Evolutionary conservation across 2,888 invertebrate genomes (phyloP).

Genomic region (Acronicta leporina): DNA sequence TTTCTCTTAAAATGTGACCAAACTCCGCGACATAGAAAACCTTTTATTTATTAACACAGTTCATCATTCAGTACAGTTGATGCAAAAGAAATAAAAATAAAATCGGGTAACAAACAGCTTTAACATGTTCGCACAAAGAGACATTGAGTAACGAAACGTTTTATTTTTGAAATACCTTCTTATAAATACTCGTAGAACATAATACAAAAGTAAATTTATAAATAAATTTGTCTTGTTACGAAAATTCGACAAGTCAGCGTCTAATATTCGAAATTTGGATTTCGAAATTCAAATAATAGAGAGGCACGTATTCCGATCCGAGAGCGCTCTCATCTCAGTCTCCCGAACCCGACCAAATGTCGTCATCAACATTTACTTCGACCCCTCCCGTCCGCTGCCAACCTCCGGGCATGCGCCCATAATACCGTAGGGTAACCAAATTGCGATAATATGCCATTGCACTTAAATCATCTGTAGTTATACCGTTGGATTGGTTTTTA

Average conservation of each 20-base stretch:
- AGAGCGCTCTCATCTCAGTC: constrained; percentile 66
- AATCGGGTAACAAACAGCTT: constrained; percentile 53
- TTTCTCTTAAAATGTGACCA: constrained; percentile 60
- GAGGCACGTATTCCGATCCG: constrained; percentile 52
- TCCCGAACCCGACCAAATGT: constrained; percentile 78
- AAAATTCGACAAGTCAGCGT: constrained; percentile 27
- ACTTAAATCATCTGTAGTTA: constrained; percentile 41
- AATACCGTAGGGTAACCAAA: constrained; percentile 75
- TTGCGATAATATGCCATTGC: constrained; percentile 66
- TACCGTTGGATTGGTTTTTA: constrained; percentile 11
- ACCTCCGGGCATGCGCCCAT: constrained; percentile 73
- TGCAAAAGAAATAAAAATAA: constrained; percentile 67
- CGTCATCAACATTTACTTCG: constrained; percentile 78
- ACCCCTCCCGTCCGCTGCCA: constrained; percentile 59
- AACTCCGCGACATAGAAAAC: constrained; percentile 73
- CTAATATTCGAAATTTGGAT: constrained; percentile 45
- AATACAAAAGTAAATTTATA: constrained; percentile 18
- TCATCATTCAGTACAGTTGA: constrained; percentile 67
- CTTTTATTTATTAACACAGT: constrained; percentile 73
- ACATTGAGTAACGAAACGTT: constrained; percentile 18
- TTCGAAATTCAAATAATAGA: constrained; percentile 49
- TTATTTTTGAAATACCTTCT: background rate
- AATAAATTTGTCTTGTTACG: constrained; percentile 8
- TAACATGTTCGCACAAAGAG: constrained; percentile 36
- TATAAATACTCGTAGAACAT: constrained; percentile 18